Evolutionary conservation across 2,113 vertebrate genomes (phyloP).

Genomic region (Axis porcinus): DNA sequence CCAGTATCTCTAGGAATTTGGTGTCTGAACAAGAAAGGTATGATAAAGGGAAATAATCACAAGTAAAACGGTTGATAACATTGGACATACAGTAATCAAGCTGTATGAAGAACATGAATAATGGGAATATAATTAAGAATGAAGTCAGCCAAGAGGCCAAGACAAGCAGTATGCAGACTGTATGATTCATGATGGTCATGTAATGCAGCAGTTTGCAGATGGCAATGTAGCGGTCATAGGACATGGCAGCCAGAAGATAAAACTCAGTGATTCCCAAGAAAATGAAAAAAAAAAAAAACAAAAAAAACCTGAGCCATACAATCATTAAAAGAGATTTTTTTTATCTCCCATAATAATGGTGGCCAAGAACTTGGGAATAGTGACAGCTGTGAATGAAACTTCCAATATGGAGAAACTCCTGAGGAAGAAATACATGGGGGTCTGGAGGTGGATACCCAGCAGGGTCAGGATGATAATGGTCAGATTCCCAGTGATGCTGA

Average conservation of each 20-base stretch:
- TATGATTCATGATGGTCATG: constrained; percentile 30
- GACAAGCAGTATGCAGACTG: neutral
- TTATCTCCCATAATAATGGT: constrained; percentile 39
- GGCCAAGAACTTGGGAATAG: neutral
- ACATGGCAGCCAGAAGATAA: constrained; percentile 53
- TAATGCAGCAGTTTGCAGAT: constrained; percentile 63
- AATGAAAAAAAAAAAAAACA: neutral
- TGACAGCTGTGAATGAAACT: neutral
- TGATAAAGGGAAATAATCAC: constrained; percentile 44
- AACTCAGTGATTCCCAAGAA: constrained; percentile 29
- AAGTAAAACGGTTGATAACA: constrained; percentile 50
- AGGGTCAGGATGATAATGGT: neutral
- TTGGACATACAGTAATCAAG: constrained; percentile 36
- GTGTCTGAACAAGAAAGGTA: constrained; percentile 53
- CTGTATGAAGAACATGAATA: neutral
- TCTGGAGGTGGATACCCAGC: neutral
- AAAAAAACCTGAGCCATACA: constrained; percentile 39
- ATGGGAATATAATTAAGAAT: constrained; percentile 30
- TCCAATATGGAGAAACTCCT: neutral
- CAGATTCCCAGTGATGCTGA: neutral
- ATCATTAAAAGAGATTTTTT: neutral
- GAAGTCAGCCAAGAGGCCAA: neutral
- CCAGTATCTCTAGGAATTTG: constrained; percentile 3
- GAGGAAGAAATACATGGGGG: neutral
- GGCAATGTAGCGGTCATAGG: constrained; percentile 55